Base-by-base conservation (phyloP, 2,888 invertebrate genomes). In the Maniola hyperantus region DNA sequence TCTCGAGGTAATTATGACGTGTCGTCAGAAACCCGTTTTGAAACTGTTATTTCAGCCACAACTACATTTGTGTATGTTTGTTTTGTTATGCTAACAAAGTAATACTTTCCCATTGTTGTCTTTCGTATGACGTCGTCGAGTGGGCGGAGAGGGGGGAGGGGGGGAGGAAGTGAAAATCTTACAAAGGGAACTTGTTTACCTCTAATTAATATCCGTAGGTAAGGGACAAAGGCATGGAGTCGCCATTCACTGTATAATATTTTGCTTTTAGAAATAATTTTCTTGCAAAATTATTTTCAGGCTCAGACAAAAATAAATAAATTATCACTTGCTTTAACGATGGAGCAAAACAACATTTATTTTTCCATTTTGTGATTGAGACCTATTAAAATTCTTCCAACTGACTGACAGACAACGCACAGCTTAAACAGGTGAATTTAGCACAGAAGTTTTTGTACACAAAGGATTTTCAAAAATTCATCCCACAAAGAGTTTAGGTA, bases 151-250 rank as follows among this genome's bases (percentile, higher is more conserved):
- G 11, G 39, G 39, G 15, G 6, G 8, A 4, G 42, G 74, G 65
- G 68, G 74, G 79, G 78, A 81, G 75, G 82, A 81, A 83, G 82
- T 81, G 85, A 85, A 87, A 85, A 85, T 82, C 82, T 84, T 75
- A 86, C 84, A 86, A 86, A 87, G 86, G 83, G 83, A 82, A 83
- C 87, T 85, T 89, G 88, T 87, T 88, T 88, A 89, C 88, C 88
- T 89, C 87, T 89, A 89, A 90, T 89, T 90, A 89, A 88, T 87
- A 87, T 86, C 81, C 81, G 77, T 78, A 83, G 83, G 84, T 80
- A 77, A 63, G 71, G 74, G 68, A 73, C 51, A 7, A 68, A 58
- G 53, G 36, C 2, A 66, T 80, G 68, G 84, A 86, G 79, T 72
- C 65, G 81, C 13, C 53, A 5, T 51, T 48, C 20, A 6, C 13